These are phyloP conservation scores for Yasuhikotakia modesta DNA, from an alignment of 2,797 vertebrate species.

Conservation along the genomic window DNA sequence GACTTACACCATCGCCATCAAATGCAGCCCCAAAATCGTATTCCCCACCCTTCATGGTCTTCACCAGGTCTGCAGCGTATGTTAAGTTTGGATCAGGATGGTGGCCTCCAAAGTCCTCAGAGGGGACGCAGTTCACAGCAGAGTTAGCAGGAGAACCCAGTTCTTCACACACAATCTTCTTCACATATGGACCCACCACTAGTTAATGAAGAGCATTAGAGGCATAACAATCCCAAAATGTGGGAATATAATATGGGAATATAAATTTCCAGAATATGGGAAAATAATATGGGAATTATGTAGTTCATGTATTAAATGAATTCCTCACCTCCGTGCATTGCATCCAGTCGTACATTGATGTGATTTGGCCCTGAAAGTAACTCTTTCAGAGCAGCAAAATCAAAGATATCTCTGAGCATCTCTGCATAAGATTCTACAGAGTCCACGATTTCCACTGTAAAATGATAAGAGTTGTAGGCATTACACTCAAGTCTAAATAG, in stretches of 20 bases:
- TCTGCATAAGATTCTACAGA: constrained; percentile 91
- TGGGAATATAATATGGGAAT: too few relatives aligned
- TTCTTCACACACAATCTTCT: constrained; percentile 96
- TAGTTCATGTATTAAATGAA: too few relatives aligned
- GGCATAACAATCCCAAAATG: too few relatives aligned
- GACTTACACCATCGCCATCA: constrained; percentile 93
- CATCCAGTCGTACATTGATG: constrained; percentile 92
- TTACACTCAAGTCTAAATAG: background rate
- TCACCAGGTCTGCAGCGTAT: constrained; percentile 93
- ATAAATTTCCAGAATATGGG: too few relatives aligned
- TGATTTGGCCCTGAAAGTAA: constrained; percentile 88
- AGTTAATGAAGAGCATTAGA: constrained; percentile 16
- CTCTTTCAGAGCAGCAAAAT: constrained; percentile 90
- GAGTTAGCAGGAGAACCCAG: constrained; percentile 92
- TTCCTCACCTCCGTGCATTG: constrained; percentile 94
- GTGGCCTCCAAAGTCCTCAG: constrained; percentile 96
- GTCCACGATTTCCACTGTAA: constrained; percentile 95
- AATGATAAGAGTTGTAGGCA: background rate
- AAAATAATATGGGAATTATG: too few relatives aligned
- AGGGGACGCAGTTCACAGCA: constrained; percentile 89
- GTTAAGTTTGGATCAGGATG: constrained; percentile 98
- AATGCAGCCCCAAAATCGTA: constrained; percentile 97
- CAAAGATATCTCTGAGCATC: constrained; percentile 94
- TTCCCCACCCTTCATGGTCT: constrained; percentile 92
- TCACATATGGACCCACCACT: constrained; percentile 97